These are phyloP conservation scores for Karalla daura DNA, from an alignment of 2,797 vertebrate genomes.

Conservation along the genomic window DNA sequence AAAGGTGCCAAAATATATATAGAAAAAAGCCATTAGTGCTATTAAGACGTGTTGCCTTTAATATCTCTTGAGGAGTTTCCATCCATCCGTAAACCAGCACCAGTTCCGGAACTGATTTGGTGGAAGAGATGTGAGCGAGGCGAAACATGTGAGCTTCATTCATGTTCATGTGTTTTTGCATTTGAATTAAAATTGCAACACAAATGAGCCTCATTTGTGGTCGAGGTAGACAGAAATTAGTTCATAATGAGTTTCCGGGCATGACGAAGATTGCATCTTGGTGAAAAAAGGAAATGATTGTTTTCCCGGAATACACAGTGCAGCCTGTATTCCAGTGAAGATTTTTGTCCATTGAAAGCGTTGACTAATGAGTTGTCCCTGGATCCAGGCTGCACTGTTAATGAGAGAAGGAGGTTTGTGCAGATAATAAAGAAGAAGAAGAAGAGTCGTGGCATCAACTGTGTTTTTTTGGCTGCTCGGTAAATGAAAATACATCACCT, in stretches of 20 bases:
- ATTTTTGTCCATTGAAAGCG: constrained; percentile 34
- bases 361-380: constrained; percentile 25
- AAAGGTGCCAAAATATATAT: too few species aligned
- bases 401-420: background rate
- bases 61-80: too few species aligned
- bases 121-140: too few species aligned
- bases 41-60: too few species aligned
- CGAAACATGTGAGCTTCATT: too few species aligned
- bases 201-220: constrained; percentile 26
- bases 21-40: too few species aligned
- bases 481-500: background rate
- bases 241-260: constrained; percentile 40
- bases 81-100: too few species aligned
- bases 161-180: background rate
- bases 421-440: constrained; percentile 13
- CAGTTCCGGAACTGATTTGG: too few species aligned
- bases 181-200: constrained; percentile 16
- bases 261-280: constrained; percentile 39
- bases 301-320: too few species aligned
- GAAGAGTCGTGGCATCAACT: constrained; percentile 5
- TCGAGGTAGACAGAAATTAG: constrained; percentile 36
- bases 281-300: constrained; percentile 38
- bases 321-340: constrained; percentile 17
- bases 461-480: background rate
- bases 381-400: constrained; percentile 11